Base-by-base conservation (phyloP, 2,113 vertebrate species). In the Anolis sagrei region DNA sequence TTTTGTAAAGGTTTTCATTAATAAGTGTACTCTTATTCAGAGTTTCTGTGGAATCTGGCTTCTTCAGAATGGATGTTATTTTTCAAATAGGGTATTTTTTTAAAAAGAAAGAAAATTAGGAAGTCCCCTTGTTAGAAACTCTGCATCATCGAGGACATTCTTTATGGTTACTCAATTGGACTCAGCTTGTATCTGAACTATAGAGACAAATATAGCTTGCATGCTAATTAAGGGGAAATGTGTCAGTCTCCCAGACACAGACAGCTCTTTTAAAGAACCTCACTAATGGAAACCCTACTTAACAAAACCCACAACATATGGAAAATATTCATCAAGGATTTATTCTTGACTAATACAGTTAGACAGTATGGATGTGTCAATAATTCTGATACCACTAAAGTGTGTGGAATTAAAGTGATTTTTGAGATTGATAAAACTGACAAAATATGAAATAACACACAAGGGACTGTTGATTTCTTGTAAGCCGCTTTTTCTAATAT, bases 81-180 rank as follows among this genome's bases (percentile, higher is more conserved):
- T 73, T 90, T 94, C 88, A 94, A 87, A 84, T 89, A 93, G 91
- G 89, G 39, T 5, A 44, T 44, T 44, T 44, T 4, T 44, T 44
- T n/a, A n/a, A n/a, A 44, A 44, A 44, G 5, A 44, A 44, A 44
- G 1, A 14, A n/a, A 34, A 90, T 92, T 91, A 94, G 95, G 92
- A 96, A 96, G 95, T 95, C 92, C 94, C 95, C 85, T 77, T 92
- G 86, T 89, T 93, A 92, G 94, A 91, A 95, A 86, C 85, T 86
- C 86, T 80, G 88, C 79, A 88, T 95, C 93, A 95, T 95, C 93
- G 19, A 74, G 88, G 83, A 82, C 87, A 88, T 91, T 86, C 87
- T 34, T 86, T 85, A 64, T 82, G 88, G 62, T 86, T 91, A 92
- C 91, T 92, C 93, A 93, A 92, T 91, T 87, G 68, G 86, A 94